A percentile compares a stretch with the other conserved stretches of the same genome.
phyloP scores from a whole-genome alignment of 2,888 invertebrate genomes.

The Drymonia ruficornis region DNA sequence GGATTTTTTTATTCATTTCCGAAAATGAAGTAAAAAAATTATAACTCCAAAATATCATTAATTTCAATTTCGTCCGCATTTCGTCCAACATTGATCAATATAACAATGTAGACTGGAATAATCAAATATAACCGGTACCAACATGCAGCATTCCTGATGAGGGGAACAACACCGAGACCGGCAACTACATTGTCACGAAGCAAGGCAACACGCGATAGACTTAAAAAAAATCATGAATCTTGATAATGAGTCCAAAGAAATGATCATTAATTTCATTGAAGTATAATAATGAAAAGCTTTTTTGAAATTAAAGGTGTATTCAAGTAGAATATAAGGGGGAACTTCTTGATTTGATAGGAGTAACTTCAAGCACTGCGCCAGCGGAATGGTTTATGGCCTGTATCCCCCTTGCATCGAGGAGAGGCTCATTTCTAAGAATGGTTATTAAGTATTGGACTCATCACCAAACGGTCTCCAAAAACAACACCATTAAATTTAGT shows the following conservation, averaged over 20 bases:
- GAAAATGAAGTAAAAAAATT: conserved; percentile 1
- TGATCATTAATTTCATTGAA: not conserved
- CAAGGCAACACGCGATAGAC: conserved; percentile 66
- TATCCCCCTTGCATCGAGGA: too few species aligned
- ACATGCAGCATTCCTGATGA: conserved; percentile 77
- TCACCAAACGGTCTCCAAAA: conserved; percentile 31
- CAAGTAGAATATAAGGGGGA: too few species aligned
- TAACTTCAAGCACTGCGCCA: too few species aligned
- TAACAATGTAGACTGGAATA: conserved; percentile 24
- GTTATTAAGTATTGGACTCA: conserved; percentile 20
- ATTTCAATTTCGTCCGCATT: conserved; percentile 15
- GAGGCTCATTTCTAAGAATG: too few species aligned
- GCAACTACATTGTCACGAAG: conserved; percentile 85
- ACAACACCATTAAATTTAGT: conserved; percentile 10
- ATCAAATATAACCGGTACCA: conserved; percentile 58
- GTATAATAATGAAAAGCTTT: not conserved
- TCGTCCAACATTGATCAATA: conserved; percentile 43
- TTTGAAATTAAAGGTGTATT: too few species aligned
- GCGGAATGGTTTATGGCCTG: too few species aligned
- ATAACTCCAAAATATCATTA: not conserved
- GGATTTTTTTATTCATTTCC: too few species aligned
- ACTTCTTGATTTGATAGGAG: too few species aligned
- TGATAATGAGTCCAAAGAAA: conserved; percentile 41
- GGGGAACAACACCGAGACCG: conserved; percentile 71
- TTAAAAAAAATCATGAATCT: conserved; percentile 34